Base-by-base conservation (phyloP, 2,113 vertebrate species). In the Sturnus vulgaris region DNA sequence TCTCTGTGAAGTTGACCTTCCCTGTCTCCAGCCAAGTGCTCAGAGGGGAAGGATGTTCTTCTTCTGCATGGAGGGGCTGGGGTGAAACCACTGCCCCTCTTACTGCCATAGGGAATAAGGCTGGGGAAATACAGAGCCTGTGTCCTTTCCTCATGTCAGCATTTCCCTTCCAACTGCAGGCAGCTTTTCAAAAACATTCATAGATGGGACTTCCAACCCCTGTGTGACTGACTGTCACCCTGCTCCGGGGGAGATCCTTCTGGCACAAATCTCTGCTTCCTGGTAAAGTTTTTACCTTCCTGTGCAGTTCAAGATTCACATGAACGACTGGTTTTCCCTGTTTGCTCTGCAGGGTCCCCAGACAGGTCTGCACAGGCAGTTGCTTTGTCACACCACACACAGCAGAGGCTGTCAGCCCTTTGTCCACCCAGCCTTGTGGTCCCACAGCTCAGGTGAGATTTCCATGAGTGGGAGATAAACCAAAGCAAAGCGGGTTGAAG, bases 401-500 rank as follows among this genome's bases (percentile, higher is more conserved):
- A 28, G 52, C 42, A 44, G 39, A 42, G 23, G 39, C 44, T 52
- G 27, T 22, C 40, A 59, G 61, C 49, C 13, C 52, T 78, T 71
- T 5, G 5, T 35, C 47, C 56, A n/a, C 5, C 13, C 35, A 50
- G 23, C 21, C 27, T 61, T 30, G 23, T 30, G 69, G 25, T 75
- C 61, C 55, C 37, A 15, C 24, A 71, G 65, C 44, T 75, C 76
- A 40, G 59, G 55, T 15, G 31, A 50, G 40, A 60, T 24, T 40
- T 42, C 14, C 23, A 10, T 0, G 9, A 28, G 9, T 10, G 20
- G 30, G 33, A 88, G 30, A 10, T 17, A 40, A 92, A 55, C 11
- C 47, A 30, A 52, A 68, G 37, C 44, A 42, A 56, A 46, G 4
- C 0, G 0, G 2, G 35, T 27, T 3, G 3, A 57, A 15, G 23